Conservation (phyloP, 1,140 invertebrate species). For the Drosophila melanogaster region DNA sequence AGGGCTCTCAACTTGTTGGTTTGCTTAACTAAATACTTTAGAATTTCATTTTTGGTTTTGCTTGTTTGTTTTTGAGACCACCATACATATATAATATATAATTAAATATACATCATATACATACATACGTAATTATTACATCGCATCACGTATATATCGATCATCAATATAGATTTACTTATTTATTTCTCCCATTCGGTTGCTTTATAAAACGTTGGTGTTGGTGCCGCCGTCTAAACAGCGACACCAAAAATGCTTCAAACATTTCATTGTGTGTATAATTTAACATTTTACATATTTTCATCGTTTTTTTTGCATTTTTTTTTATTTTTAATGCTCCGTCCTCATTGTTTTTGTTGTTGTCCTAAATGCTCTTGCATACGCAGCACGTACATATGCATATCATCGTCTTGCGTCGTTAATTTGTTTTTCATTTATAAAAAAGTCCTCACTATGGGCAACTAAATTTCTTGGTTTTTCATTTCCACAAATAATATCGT, state of each 20-base stretch:
- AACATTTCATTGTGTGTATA: conserved; percentile 76
- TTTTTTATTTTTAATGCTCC: conserved; percentile 6
- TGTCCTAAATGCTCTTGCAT: conserved; percentile 74
- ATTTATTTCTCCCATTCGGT: conserved; percentile 39
- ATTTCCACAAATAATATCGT: conserved; percentile 53
- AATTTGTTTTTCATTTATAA: conserved; percentile 57
- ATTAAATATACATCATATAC: conserved; percentile 62
- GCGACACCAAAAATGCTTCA: conserved; percentile 77
- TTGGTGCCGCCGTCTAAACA: conserved; percentile 73
- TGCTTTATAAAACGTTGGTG: conserved; percentile 75
- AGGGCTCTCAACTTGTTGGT: conserved; percentile 66
- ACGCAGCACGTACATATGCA: conserved; percentile 25
- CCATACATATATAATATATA: conserved; percentile 74
- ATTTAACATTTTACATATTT: conserved; percentile 62
- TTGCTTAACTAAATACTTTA: conserved; percentile 83
- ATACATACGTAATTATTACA: conserved; percentile 66
- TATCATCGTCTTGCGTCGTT: conserved; percentile 44
- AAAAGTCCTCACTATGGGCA: conserved; percentile 64
- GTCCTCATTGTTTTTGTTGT: conserved; percentile 41
- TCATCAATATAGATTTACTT: conserved; percentile 24
- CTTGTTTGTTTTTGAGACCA: conserved; percentile 56
- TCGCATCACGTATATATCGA: conserved; percentile 51
- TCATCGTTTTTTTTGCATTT: conserved; percentile 33
- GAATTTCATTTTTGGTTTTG: conserved; percentile 71
- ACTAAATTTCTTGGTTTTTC: conserved; percentile 51